Evolutionary conservation across 2,113 vertebrate genomes (phyloP).

Genomic region (Cynoglossus semilaevis): DNA sequence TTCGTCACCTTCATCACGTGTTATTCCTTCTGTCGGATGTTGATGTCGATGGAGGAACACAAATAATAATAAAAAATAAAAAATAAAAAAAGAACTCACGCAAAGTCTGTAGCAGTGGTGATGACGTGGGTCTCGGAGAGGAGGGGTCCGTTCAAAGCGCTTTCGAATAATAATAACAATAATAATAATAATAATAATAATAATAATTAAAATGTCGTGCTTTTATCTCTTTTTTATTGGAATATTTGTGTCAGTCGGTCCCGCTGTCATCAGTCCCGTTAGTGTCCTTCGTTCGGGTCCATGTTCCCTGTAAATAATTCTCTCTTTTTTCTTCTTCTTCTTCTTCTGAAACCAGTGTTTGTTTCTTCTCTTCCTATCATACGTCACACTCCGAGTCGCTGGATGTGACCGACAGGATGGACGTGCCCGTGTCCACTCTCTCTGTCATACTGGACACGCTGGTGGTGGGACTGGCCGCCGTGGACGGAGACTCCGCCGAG

Average conservation of each 20-base stretch:
- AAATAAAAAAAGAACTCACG: slow-evolving; percentile 87
- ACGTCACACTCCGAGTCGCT: slow-evolving; percentile 99
- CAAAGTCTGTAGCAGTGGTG: slow-evolving; percentile 78
- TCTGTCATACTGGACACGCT: slow-evolving; percentile 98
- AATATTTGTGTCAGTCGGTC: slow-evolving; percentile 81
- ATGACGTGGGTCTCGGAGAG: slow-evolving; percentile 67
- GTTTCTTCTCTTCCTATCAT: slow-evolving; percentile 82
- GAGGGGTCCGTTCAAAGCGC: slow-evolving; percentile 89
- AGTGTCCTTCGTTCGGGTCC: slow-evolving; percentile 66
- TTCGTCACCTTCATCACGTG: slow-evolving; percentile 61
- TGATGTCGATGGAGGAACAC: slow-evolving; percentile 86
- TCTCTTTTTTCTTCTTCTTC: slow-evolving; percentile 76
- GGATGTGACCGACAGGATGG: slow-evolving; percentile 98
- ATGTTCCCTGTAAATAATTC: slow-evolving; percentile 81
- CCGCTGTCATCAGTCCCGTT: no score
- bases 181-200: no score
- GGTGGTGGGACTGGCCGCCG: slow-evolving; percentile 96
- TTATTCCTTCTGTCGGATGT: slow-evolving; percentile 91
- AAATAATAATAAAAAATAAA: slow-evolving; percentile 50
- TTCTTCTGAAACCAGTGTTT: slow-evolving; percentile 13
- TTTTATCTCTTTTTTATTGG: slow-evolving; percentile 85
- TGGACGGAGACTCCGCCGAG: slow-evolving; percentile 97
- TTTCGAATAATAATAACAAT: no score
- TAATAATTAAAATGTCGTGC: slow-evolving; percentile 81
- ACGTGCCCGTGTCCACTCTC: slow-evolving; percentile 93